phyloP scores from a whole-genome alignment of 2,113 vertebrate genomes.

The Otocyon megalotis region DNA sequence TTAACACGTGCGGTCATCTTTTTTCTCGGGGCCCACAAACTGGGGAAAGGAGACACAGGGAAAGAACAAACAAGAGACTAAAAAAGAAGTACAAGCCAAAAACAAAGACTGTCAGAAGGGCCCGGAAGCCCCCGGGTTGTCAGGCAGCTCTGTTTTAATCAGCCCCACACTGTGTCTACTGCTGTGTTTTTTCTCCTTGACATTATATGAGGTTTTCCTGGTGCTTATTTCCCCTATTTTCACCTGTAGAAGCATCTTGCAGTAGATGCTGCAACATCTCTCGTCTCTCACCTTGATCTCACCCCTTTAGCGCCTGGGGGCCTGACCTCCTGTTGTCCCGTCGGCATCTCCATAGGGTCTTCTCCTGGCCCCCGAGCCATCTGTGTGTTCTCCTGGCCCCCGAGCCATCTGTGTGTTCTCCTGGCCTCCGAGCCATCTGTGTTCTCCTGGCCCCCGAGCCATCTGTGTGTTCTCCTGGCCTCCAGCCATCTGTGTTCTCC shows the following conservation, averaged over 20 bases:
- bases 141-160: not conserved
- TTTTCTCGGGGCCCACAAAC: not conserved
- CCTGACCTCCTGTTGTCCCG: not conserved
- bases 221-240: not conserved
- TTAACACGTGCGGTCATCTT: not conserved
- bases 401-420: too few relatives aligned
- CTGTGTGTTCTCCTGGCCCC: too few relatives aligned
- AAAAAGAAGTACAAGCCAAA: not conserved
- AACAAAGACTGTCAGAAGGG: not conserved
- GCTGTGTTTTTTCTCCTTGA: fast-evolving
- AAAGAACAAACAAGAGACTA: not conserved
- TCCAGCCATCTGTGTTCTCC: not conserved
- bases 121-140: not conserved
- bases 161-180: not conserved
- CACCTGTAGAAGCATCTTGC: not conserved
- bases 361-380: not conserved
- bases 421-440: too few relatives aligned
- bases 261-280: fast-evolving
- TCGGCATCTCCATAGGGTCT: not conserved
- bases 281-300: not conserved
- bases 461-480: not conserved
- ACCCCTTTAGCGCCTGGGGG: too few relatives aligned
- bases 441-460: too few relatives aligned
- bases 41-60: not conserved
- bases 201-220: not conserved